These are phyloP conservation scores for Entomyzon cyanotis DNA, from an alignment of 2,113 vertebrate genomes.

Conservation along the genomic window DNA sequence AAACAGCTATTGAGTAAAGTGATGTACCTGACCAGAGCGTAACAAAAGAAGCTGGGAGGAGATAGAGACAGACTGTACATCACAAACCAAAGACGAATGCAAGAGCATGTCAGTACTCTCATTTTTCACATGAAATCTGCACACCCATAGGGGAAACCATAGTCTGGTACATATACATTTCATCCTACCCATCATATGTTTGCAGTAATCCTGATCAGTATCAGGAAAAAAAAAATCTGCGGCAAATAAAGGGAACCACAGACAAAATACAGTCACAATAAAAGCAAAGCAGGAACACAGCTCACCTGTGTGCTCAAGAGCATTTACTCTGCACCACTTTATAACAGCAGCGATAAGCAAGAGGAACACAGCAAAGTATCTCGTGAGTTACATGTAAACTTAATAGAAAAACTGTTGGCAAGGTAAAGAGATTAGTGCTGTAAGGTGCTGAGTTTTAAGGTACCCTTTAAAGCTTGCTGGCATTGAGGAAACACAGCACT, in stretches of 20 bases:
- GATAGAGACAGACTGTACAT: background rate
- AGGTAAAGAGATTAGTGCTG: background rate
- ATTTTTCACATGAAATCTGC: background rate
- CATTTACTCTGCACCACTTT: background rate
- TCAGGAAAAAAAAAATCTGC: background rate
- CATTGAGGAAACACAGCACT: background rate
- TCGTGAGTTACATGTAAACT: background rate
- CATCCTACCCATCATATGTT: background rate
- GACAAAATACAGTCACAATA: background rate
- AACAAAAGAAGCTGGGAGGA: background rate
- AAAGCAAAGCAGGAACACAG: slow-evolving; percentile 31
- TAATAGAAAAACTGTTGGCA: background rate
- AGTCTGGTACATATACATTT: background rate
- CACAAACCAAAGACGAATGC: background rate
- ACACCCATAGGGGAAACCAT: background rate
- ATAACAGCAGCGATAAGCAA: background rate
- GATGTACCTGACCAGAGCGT: background rate
- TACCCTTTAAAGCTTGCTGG: background rate
- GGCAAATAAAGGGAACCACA: background rate
- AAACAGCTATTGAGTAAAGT: background rate
- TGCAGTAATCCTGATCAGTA: background rate
- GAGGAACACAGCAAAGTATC: background rate
- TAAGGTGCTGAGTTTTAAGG: background rate
- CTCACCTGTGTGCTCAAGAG: background rate
- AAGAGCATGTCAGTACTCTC: background rate